Base-by-base conservation (phyloP, 2,888 invertebrate species). In the Blastobasis adustella region DNA sequence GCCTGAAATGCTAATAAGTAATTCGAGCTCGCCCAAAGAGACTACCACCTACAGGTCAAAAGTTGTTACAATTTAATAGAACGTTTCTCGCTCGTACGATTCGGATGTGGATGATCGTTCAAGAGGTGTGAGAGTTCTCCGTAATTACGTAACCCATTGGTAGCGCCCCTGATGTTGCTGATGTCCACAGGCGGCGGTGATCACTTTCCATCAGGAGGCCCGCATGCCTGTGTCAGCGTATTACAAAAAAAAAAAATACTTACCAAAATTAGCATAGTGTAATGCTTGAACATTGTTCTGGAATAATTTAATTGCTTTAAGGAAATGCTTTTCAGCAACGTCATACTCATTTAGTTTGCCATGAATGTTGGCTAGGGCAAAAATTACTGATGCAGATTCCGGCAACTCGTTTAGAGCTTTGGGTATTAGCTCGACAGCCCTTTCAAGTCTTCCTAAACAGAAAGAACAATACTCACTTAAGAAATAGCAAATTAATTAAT, bases 261-360 rank as follows among this genome's bases (percentile, higher is more conserved):
- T 83, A 95, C 97, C 98, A 62, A 98, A 89, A 89, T 99, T 98
- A 2, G 96, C 93, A 71, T 94, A 94, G 82, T 96, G 97, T 51
- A 95, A 90, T n/a, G 95, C 92, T 75, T 94, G 94, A 8, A 89
- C 85, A 7, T 92, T 91, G 51, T 90, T 55, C 9, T 69, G 72
- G 46, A 81, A 92, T 43, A 93, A 76, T 49, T 90, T 78, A 46
- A 98, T 93, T 0, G 98, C 95, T 59, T 87, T 90, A 51, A 92
- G 87, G 72, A 98, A 98, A 69, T 96, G 91, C 10, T 87, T 73
- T 78, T 98, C 98, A 0, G 98, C 96, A 62, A 94, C 92, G 41
- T 90, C 79, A 74, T 94, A 98, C 47, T 91, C 89, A 46, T 92
- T 92, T 53, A 92, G 73, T 89, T 98, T 98, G 0, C 98, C 98